Evolutionary conservation across 1,140 invertebrate genomes (phyloP).

Genomic region (Bombus confusus): DNA sequence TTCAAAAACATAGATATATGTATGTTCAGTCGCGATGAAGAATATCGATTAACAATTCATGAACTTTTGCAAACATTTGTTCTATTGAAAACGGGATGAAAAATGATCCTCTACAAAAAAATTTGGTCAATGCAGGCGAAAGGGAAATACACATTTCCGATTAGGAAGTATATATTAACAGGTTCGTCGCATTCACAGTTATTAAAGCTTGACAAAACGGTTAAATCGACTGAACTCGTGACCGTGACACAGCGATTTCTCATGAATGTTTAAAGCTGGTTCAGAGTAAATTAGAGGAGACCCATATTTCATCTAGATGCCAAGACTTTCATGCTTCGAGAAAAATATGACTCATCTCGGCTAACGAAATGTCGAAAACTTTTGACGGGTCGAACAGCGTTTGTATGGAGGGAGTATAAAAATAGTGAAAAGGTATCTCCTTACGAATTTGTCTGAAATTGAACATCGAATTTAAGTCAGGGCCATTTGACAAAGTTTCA

Average conservation of each 20-base stretch:
- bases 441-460: not conserved
- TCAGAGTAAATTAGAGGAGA: conserved; percentile 9
- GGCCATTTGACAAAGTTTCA: conserved; percentile 4
- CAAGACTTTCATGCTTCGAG: conserved; percentile 6
- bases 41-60: not conserved
- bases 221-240: not conserved
- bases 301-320: conserved; percentile 17
- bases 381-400: not conserved
- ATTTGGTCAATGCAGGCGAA: no score
- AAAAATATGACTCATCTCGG: conserved; percentile 14
- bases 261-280: not conserved
- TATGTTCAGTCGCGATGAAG: not conserved
- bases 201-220: not conserved
- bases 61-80: not conserved
- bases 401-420: not conserved
- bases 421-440: not conserved
- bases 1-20: not conserved
- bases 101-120: not conserved
- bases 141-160: not conserved
- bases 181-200: not conserved
- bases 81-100: not conserved
- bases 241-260: conserved; percentile 23
- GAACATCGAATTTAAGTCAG: not conserved
- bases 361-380: not conserved
- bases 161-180: not conserved